phyloP scores from a whole-genome alignment of 2,797 vertebrate genomes.

The Adelosebastes latens region DNA sequence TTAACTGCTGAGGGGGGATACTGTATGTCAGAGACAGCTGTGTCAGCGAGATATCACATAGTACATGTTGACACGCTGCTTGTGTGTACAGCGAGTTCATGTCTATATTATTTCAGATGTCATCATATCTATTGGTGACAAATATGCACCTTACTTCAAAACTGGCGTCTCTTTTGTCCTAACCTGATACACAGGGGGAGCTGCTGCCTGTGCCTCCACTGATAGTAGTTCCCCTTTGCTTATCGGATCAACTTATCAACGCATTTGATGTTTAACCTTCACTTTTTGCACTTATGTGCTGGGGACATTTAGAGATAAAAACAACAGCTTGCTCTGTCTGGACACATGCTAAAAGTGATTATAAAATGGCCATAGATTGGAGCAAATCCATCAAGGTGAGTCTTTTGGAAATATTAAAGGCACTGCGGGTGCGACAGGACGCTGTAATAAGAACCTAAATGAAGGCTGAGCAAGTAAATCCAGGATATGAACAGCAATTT shows the following conservation, averaged over 20 bases:
- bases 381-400: neutral
- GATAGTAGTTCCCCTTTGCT: slow-evolving; percentile 26
- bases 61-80: slow-evolving; percentile 40
- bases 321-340: neutral
- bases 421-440: neutral
- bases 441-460: neutral
- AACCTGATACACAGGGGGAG: slow-evolving; percentile 32
- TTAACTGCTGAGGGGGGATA: slow-evolving; percentile 12
- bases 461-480: neutral
- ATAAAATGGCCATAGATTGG: neutral
- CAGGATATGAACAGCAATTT: slow-evolving; percentile 4
- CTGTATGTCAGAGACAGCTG: slow-evolving; percentile 52
- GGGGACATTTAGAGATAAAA: slow-evolving; percentile 22
- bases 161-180: slow-evolving; percentile 17
- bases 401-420: slow-evolving; percentile 1
- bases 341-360: neutral
- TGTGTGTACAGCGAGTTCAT: slow-evolving; percentile 17
- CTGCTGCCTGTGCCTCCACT: slow-evolving; percentile 27
- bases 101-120: slow-evolving; percentile 40
- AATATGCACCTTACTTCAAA: neutral
- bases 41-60: slow-evolving; percentile 58
- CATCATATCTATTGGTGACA: slow-evolving; percentile 8
- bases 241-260: slow-evolving; percentile 52
- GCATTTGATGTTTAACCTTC: slow-evolving; percentile 52
- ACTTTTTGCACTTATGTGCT: neutral